A percentile compares a stretch with the other conserved stretches of the same genome.
phyloP scores from a whole-genome alignment of 2,888 invertebrate species.

The Torymus auratus region DNA sequence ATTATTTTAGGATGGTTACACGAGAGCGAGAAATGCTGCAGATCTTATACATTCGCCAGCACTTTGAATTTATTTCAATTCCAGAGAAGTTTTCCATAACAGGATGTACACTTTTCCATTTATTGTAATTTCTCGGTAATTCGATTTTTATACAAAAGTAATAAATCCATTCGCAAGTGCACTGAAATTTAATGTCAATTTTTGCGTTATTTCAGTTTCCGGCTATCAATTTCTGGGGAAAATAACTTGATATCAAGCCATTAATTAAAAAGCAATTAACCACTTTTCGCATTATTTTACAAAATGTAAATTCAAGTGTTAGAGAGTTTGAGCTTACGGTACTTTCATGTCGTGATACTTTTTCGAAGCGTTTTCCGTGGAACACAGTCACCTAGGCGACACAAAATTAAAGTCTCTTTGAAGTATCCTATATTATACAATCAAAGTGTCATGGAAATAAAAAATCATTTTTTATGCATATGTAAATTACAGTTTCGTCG shows the following conservation, averaged over 20 bases:
- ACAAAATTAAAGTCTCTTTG: conserved; percentile 23
- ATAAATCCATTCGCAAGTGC: too few species aligned
- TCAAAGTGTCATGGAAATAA: background rate
- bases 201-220: too few species aligned
- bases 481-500: too few species aligned
- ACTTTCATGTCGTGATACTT: conserved; percentile 24
- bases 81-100: too few species aligned
- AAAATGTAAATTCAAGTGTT: conserved; percentile 11
- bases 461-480: background rate
- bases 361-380: conserved; percentile 13
- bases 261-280: background rate
- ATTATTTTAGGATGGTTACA: conserved; percentile 3
- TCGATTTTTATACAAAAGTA: too few species aligned
- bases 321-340: conserved; percentile 6
- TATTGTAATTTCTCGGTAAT: too few species aligned
- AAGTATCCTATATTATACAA: background rate
- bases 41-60: background rate
- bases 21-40: conserved; percentile 1
- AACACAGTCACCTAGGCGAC: background rate
- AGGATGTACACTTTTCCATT: too few species aligned
- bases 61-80: too few species aligned
- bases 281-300: background rate
- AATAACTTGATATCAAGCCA: too few species aligned
- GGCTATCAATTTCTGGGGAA: too few species aligned
- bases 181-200: too few species aligned